Base-by-base conservation (phyloP, 1,140 invertebrate genomes). In the Bombus pyrosoma region DNA sequence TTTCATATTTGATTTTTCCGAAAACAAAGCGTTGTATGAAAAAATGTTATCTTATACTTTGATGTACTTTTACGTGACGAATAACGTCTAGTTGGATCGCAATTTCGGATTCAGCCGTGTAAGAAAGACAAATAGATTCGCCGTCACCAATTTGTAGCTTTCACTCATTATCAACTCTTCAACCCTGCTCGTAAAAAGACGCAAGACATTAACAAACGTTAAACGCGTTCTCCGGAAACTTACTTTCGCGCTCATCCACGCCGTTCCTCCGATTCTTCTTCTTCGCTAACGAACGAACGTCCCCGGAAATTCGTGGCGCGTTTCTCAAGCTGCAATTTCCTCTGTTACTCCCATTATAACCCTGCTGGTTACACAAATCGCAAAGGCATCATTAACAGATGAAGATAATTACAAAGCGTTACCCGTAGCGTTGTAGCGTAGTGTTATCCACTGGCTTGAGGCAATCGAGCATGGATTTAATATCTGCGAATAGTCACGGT, bases 371-470 rank as follows among this genome's bases (percentile, higher is more conserved):
- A 28, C 74, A 41, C 43, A n/a, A 84, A 77, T 84, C 53, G 76
- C 83, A 68, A 79, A 43, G 22, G 53, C 64, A 47, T 79, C 76
- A 71, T 84, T 84, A 79, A 84, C 76, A 47, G 83, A 79, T 43
- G 83, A 84, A 59, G 47, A 32, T 79, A 84, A 84, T 84, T 84
- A 62, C 47, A 72, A 72, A 84, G 32, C 76, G 66, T 72, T 76
- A 72, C 39, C 53, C 28, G 32, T 66, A 32, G 43, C 66, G 53
- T 47, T 77, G 41, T 77, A 57, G 74, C 74, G 15, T 47, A 25
- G 64, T 25, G 75, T 68, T 84, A 84, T 47, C 82, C 32, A 15
- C 28, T 9, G 9, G 53, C 25, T 53, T 25, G 1, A 13, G 15
- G 66, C 39, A 39, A 84, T 59, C 64, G 37, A 22, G 59, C 22